Evolutionary conservation across 2,888 invertebrate species (phyloP).

Genomic region (Brachyptera risi): DNA sequence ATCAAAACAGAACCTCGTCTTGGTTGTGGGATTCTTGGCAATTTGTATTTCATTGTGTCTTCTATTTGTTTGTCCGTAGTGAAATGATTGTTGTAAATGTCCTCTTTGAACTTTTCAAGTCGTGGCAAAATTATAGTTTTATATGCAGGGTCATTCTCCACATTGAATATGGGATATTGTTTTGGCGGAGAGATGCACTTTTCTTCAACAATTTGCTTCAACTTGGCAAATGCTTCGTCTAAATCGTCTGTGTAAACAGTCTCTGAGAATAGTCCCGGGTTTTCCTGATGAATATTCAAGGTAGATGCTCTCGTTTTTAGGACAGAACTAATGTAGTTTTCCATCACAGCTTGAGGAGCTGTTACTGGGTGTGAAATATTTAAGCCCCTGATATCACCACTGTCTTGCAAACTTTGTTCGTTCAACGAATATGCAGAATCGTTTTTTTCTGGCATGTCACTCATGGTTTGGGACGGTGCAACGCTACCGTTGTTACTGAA

Average conservation of each 20-base stretch:
- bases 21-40: neutral
- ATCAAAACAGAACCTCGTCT: too few relatives aligned
- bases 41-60: neutral
- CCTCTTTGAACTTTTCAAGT: neutral
- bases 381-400: too few relatives aligned
- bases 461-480: too few relatives aligned
- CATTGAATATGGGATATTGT: neutral
- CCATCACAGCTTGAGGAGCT: too few relatives aligned
- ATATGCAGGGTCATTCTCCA: conserved; percentile 6
- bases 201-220: neutral
- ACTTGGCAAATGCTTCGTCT: neutral
- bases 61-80: conserved; percentile 6
- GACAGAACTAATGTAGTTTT: conserved; percentile 38
- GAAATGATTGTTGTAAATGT: neutral
- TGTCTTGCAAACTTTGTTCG: too few relatives aligned
- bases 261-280: conserved; percentile 43
- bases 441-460: too few relatives aligned
- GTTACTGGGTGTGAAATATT: too few relatives aligned
- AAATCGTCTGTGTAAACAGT: conserved; percentile 40
- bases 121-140: neutral
- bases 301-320: conserved; percentile 40
- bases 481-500: too few relatives aligned
- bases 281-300: conserved; percentile 39
- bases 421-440: too few relatives aligned
- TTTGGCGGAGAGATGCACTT: neutral